Base-by-base conservation (phyloP, 2,888 invertebrate species). In the Hirudinaria manillensis region DNA sequence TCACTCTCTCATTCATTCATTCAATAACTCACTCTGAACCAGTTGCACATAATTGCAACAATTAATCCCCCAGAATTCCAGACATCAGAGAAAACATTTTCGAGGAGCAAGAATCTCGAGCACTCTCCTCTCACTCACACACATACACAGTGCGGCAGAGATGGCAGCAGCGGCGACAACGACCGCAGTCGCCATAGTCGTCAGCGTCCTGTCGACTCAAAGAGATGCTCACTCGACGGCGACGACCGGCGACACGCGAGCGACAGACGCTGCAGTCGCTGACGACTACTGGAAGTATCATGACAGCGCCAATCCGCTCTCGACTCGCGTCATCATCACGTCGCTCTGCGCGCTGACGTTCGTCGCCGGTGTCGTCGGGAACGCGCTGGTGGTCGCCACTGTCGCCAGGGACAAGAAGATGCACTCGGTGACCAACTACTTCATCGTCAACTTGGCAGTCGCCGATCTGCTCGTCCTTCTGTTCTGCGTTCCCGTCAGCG, bases 371-470 rank as follows among this genome's bases (percentile, higher is more conserved):
- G n/a, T 68, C 36, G 32, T 68, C 32, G 68, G 68, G 7, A 68
- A 68, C 36, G 21, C n/a, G n/a, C n/a, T 36, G 13, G 68, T 68
- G 27, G 68, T 68, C n/a, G 68, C 21, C 6, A 68, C 32, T n/a
- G 68, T 68, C n/a, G 32, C 36, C 29, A 68, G 68, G 36, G 32
- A 68, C 36, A 29, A 29, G 32, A n/a, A 34, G 32, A 68, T 68
- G 68, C 29, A 34, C 7, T 34, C n/a, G n/a, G 32, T 68, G 32
- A 68, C 68, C 34, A 68, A 68, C 36, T 68, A 68, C 21, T 68
- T 68, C 68, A 68, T 68, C 36, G 68, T 36, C 34, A 68, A 68
- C 21, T 34, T 68, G 68, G 68, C 68, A 7, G n/a, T 29, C 13
- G 68, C 68, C 13, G 68, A 68, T 32, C 36, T 68, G 7, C 21